Evolutionary conservation across 2,888 invertebrate genomes (phyloP).

Genomic region (Acanthoscelides obtectus): DNA sequence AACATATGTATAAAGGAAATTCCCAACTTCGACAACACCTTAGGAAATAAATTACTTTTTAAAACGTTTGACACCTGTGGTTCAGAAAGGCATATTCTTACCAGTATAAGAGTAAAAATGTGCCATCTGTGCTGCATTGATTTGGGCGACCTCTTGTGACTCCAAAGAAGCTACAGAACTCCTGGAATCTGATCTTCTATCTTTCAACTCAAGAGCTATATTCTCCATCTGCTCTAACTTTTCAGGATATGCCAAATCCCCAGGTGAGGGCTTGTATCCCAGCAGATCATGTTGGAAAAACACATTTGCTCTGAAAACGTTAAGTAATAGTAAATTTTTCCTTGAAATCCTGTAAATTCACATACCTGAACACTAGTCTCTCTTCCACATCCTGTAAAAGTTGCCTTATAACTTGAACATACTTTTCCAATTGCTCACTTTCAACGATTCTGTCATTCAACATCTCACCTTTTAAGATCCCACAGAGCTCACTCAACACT

Average conservation of each 20-base stretch:
- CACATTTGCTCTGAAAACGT: slow-evolving; percentile 88
- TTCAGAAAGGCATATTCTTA: too few species aligned
- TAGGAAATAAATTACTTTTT: too few species aligned
- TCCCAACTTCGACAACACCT: too few species aligned
- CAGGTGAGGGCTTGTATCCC: slow-evolving; percentile 82
- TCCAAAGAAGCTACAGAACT: slow-evolving; percentile 64
- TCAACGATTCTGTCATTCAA: slow-evolving; percentile 84
- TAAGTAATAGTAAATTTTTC: too few species aligned
- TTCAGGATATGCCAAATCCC: slow-evolving; percentile 97
- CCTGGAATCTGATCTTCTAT: slow-evolving; percentile 61
- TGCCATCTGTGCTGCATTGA: slow-evolving; percentile 47
- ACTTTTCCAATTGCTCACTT: slow-evolving; percentile 69
- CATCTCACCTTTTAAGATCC: slow-evolving; percentile 87
- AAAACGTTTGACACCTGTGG: too few species aligned
- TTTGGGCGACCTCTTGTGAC: slow-evolving; percentile 68
- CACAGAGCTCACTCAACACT: slow-evolving; percentile 93
- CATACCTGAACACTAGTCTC: slow-evolving; percentile 71
- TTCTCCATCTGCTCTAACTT: slow-evolving; percentile 96
- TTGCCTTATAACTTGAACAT: slow-evolving; percentile 73
- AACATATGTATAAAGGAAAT: too few species aligned
- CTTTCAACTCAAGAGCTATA: slow-evolving; percentile 40
- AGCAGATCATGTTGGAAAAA: slow-evolving; percentile 90
- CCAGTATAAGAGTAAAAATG: slow-evolving; percentile 50
- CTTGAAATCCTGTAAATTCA: too few species aligned
- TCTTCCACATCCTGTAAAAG: slow-evolving; percentile 94